Evolutionary conservation across 2,113 vertebrate genomes (phyloP).

Genomic region (Crotalus viridis): DNA sequence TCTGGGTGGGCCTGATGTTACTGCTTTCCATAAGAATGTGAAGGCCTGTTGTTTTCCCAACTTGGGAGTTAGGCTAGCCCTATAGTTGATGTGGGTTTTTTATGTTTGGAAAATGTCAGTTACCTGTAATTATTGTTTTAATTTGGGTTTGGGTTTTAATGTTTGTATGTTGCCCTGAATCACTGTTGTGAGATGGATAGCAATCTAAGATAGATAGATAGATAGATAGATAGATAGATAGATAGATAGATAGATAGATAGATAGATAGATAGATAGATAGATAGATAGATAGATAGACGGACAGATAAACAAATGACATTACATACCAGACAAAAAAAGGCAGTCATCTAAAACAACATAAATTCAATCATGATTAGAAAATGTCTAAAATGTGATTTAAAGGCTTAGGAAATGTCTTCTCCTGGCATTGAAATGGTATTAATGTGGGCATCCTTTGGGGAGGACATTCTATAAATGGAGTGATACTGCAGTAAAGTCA

Average conservation of each 20-base stretch:
- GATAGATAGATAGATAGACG: too few relatives aligned
- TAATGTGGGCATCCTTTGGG: background rate
- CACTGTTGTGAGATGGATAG: background rate
- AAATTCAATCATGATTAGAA: background rate
- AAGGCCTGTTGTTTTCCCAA: background rate
- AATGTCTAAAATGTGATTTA: background rate
- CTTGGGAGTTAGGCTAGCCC: background rate
- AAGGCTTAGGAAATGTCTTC: background rate
- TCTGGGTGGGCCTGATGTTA: background rate
- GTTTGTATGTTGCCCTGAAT: background rate
- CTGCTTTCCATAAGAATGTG: background rate
- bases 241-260: too few relatives aligned
- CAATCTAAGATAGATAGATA: background rate
- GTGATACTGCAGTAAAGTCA: background rate
- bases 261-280: too few relatives aligned
- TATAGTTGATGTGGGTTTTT: background rate
- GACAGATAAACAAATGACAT: too few relatives aligned
- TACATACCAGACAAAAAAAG: background rate
- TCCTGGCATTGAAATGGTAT: background rate
- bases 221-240: too few relatives aligned
- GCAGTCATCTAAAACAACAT: background rate
- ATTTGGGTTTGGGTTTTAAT: background rate
- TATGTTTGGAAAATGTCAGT: background rate
- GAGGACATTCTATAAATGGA: background rate
- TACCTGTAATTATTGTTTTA: background rate